phyloP scores from a whole-genome alignment of 92 coral and sea anemone genomes.

The Diadumene lineata region DNA sequence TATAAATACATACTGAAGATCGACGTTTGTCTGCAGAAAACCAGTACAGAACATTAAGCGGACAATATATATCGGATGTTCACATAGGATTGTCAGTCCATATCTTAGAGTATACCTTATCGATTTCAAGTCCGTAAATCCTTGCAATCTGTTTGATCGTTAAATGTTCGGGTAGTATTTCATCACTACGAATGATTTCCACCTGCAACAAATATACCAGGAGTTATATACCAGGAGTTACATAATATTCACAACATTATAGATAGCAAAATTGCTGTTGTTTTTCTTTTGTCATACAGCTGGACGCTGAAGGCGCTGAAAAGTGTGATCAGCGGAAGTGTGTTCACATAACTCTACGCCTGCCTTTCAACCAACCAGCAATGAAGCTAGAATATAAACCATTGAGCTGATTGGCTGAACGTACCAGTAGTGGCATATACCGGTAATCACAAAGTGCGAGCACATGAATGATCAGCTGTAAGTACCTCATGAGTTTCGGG shows the following conservation, averaged over 20 bases:
- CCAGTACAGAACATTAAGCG: too few relatives aligned
- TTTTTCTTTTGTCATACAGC: too few relatives aligned
- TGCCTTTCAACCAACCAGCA: too few relatives aligned
- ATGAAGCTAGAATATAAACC: too few relatives aligned
- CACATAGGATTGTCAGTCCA: too few relatives aligned
- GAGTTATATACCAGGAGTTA: neutral
- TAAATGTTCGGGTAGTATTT: conserved; percentile 62
- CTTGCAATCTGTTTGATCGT: conserved; percentile 76
- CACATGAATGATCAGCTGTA: neutral
- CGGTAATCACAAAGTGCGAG: neutral
- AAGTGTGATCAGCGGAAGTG: too few relatives aligned
- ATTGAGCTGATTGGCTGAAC: too few relatives aligned
- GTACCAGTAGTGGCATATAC: neutral
- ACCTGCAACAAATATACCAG: conserved; percentile 37
- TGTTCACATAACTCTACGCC: too few relatives aligned
- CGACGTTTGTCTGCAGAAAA: conserved; percentile 61
- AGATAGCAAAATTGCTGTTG: too few relatives aligned
- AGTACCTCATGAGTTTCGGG: conserved; percentile 64
- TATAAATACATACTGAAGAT: conserved; percentile 61
- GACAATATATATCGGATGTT: too few relatives aligned
- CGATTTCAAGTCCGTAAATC: conserved; percentile 74
- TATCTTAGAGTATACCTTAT: conserved; percentile 69
- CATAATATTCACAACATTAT: neutral
- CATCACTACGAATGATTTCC: conserved; percentile 84
- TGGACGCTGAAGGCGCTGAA: too few relatives aligned